phyloP scores from a whole-genome alignment of 2,113 vertebrate species.

The Herpetotheres cachinnans region DNA sequence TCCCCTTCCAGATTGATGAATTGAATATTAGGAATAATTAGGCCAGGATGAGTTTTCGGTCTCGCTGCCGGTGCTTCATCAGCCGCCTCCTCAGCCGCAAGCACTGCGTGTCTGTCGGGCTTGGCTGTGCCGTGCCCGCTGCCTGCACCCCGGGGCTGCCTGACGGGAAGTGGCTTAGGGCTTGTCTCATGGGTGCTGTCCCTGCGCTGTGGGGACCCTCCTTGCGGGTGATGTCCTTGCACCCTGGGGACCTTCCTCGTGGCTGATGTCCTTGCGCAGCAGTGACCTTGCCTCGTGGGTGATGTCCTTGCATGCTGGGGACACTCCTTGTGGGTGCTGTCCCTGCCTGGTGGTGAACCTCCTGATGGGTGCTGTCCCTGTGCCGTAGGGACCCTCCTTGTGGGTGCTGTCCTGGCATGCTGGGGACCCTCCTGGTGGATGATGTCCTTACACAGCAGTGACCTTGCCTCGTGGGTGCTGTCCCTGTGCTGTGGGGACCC shows the following conservation, averaged over 20 bases:
- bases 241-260: too few relatives aligned
- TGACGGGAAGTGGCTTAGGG: not conserved
- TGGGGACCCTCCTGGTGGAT: not conserved
- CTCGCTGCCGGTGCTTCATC: not conserved
- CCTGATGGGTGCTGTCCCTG: not conserved
- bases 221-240: too few relatives aligned
- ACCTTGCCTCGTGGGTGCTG: too few relatives aligned
- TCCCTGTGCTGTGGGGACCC: not conserved
- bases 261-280: not conserved
- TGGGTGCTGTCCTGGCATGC: not conserved
- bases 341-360: not conserved
- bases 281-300: not conserved
- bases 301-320: not conserved
- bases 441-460: not conserved
- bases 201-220: too few relatives aligned
- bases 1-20: not conserved
- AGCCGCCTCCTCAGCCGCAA: not conserved
- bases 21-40: not conserved
- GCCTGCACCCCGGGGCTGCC: not conserved
- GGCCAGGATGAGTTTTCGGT: not conserved
- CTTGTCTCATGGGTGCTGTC: not conserved
- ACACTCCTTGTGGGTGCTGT: not conserved
- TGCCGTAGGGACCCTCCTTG: not conserved
- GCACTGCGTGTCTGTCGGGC: not conserved
- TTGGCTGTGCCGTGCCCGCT: not conserved